Evolutionary conservation across 1,140 invertebrate genomes (phyloP).

Genomic region (Nymphalis io): DNA sequence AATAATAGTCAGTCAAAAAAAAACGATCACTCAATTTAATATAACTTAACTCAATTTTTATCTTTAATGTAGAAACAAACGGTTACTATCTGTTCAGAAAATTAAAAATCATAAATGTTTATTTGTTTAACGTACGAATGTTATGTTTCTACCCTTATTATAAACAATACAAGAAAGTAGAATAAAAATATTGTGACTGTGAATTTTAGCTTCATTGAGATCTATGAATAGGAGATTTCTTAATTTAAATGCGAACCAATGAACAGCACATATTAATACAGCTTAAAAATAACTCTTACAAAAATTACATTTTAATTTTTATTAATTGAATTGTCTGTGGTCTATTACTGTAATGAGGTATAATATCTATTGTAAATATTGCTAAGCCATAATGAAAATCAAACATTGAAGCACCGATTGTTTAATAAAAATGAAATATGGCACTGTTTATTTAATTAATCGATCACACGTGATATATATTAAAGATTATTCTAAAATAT

Average conservation of each 20-base stretch:
- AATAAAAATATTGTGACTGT: neutral
- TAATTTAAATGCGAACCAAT: neutral
- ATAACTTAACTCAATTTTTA: constrained; percentile 6
- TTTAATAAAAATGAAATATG: constrained; percentile 14
- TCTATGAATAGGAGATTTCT: neutral
- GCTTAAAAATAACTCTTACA: no score
- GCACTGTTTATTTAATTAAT: constrained; percentile 18
- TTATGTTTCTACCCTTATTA: constrained; percentile 1
- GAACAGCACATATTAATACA: no score
- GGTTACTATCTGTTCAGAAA: neutral
- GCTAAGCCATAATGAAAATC: neutral
- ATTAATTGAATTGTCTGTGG: neutral
- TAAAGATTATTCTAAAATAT: constrained; percentile 1
- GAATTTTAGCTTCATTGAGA: constrained; percentile 12
- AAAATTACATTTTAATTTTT: neutral
- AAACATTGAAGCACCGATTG: neutral
- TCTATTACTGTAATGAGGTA: constrained; percentile 6
- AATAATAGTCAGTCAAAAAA: constrained; percentile 33
- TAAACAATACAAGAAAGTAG: neutral
- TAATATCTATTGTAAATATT: neutral
- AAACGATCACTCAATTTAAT: constrained; percentile 29
- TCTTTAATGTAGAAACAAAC: neutral
- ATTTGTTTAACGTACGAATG: neutral
- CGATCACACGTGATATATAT: neutral
- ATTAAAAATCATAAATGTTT: neutral